Percentiles rank a stretch among this genome's conserved stretches.
phyloP scores from a whole-genome alignment of 2,113 vertebrate genomes.

The Poeciliopsis retropinna region DNA sequence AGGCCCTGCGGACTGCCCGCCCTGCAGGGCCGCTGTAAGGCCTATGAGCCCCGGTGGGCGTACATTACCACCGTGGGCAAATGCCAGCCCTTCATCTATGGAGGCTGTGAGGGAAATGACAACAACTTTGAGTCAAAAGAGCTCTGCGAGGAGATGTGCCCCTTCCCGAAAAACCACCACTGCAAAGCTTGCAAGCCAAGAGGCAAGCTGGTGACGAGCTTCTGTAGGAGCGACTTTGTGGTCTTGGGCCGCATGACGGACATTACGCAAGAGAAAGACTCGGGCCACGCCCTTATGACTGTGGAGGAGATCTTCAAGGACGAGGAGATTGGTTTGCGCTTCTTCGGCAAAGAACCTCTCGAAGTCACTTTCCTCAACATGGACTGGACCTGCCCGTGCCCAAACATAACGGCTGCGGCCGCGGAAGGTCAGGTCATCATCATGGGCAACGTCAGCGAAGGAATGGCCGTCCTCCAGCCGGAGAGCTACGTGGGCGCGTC shows the following conservation, averaged over 20 bases:
- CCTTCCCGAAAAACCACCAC: conserved; percentile 86
- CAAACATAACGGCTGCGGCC: conserved; percentile 86
- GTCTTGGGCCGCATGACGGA: conserved; percentile 90
- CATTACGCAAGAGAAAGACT: conserved; percentile 88
- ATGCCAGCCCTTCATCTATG: conserved; percentile 94
- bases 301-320: conserved; percentile 97
- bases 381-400: conserved; percentile 96
- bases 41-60: conserved; percentile 92
- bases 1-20: conserved; percentile 87
- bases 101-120: conserved; percentile 92
- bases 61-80: conserved; percentile 86
- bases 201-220: conserved; percentile 95
- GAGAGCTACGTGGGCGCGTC: conserved; percentile 91
- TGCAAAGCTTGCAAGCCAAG: conserved; percentile 90
- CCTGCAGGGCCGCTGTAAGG: conserved; percentile 92
- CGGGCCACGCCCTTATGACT: conserved; percentile 87
- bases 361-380: conserved; percentile 94
- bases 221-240: conserved; percentile 95
- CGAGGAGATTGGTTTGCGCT: conserved; percentile 96
- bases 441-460: conserved; percentile 91
- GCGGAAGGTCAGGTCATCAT: conserved; percentile 91
- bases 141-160: conserved; percentile 92
- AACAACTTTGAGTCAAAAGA: conserved; percentile 97
- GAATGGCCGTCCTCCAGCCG: conserved; percentile 92
- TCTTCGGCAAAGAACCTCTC: conserved; percentile 90